Base-by-base conservation (phyloP, 2,888 invertebrate genomes). In the Ichneumoninae sp. region DNA sequence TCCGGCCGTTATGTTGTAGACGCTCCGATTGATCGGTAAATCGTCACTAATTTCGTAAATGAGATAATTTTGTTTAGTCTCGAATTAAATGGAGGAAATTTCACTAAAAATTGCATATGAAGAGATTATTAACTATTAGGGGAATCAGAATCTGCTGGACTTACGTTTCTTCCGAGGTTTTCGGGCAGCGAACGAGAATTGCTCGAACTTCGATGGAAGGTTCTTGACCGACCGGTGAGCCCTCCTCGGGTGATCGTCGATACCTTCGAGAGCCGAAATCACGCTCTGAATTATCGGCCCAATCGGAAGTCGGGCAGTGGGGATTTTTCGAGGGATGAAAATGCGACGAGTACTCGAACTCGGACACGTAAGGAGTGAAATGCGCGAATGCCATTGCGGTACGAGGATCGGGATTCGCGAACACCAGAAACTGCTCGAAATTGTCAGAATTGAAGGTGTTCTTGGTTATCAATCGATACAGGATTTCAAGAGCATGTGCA, bases 281-380 rank as follows among this genome's bases (percentile, higher is more conserved):
- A 10, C 5, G 0, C 33, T 47, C 52, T 3, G 60, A 36, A 26
- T 52, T 62, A n/a, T 54, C 74, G 0, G 80, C 40, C 78, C 79
- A 86, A 65, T 75, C 77, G n/a, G 57, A 57, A 26, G 81, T 86
- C 1, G 74, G 70, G 62, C 91, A 90, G 22, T 86, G 80, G 0
- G 90, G 90, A 85, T 91, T 91, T 66, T 83, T 87, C 60, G 90
- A 89, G 10, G 91, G 91, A 82, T 91, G 91, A 60, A 87, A 85
- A 16, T 83, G 75, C 30, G 90, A 88, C 10, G 79, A 66, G 70
- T 90, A 88, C 40, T 86, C 84, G 65, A 90, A 90, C 65, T 88
- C 86, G 70, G 90, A 90, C 79, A 88, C 80, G 74, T 89, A 89
- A 19, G 88, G 86, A 5, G 72, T 50, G 52, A 81, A 84, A 30